Conservation (phyloP, 1,140 invertebrate species). For the Calliphora vicina region DNA sequence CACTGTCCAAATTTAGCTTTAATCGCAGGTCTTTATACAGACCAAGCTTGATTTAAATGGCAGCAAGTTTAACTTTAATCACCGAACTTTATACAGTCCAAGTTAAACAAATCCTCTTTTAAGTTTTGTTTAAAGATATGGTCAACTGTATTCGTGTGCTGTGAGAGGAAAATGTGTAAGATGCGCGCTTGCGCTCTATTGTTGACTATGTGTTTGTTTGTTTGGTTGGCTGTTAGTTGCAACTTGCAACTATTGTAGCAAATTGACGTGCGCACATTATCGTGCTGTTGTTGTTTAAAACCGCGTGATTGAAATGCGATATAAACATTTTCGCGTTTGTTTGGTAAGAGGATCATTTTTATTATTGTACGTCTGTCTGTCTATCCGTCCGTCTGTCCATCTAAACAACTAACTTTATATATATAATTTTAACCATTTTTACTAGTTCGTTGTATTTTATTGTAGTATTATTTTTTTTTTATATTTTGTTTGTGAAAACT, state of each 20-base stretch:
- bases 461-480: constrained; percentile 7
- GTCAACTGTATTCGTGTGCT: too few relatives aligned
- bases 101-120: too few relatives aligned
- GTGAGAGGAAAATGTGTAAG: background rate
- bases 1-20: too few relatives aligned
- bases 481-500: background rate
- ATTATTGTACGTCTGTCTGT: constrained; percentile 3
- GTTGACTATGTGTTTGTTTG: background rate
- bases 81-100: too few relatives aligned
- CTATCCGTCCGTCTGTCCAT: background rate
- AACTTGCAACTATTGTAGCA: constrained; percentile 12
- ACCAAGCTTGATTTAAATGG: too few relatives aligned
- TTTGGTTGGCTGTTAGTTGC: too few relatives aligned
- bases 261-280: constrained; percentile 34
- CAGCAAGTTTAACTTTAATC: too few relatives aligned
- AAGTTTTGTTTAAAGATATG: too few relatives aligned
- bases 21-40: too few relatives aligned
- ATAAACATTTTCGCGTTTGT: constrained; percentile 36
- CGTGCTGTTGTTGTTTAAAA: constrained; percentile 17
- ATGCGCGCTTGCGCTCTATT: background rate
- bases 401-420: background rate
- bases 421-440: background rate
- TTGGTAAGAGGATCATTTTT: constrained; percentile 3
- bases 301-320: constrained; percentile 40
- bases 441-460: background rate